These are phyloP conservation scores for Sandelia bainsii DNA, from an alignment of 2,797 vertebrate genomes.

Conservation along the genomic window DNA sequence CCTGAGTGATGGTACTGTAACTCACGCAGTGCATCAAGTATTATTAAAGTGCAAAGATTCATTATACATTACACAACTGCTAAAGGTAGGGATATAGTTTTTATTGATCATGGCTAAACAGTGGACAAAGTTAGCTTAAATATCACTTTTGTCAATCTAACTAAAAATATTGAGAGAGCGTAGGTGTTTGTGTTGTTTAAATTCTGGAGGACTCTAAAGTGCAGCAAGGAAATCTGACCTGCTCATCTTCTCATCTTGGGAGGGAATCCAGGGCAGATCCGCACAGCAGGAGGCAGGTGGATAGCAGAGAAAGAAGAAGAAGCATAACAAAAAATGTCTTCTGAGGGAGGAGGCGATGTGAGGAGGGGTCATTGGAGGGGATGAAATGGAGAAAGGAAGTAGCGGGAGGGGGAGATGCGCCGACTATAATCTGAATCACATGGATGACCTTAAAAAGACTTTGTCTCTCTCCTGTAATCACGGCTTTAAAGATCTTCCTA, in stretches of 20 bases:
- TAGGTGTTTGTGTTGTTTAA: constrained; percentile 58
- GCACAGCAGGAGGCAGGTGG: constrained; percentile 64
- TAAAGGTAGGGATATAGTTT: no score
- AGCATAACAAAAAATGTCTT: constrained; percentile 60
- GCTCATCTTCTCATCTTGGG: constrained; percentile 69
- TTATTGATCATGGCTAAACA: no score
- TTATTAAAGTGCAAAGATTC: no score
- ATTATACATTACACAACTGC: no score
- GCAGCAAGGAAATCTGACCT: constrained; percentile 68
- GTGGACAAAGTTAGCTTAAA: constrained; percentile 3
- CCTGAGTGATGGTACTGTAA: no score
- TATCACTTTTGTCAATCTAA: constrained; percentile 10
- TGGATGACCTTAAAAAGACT: constrained; percentile 73
- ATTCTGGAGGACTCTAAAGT: constrained; percentile 42
- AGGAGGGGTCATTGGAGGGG: constrained; percentile 58
- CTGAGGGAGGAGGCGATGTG: constrained; percentile 48
- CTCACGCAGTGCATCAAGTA: no score
- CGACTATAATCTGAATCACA: constrained; percentile 81
- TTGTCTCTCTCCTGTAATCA: constrained; percentile 65
- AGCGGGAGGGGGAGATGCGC: constrained; percentile 64
- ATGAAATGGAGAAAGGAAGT: constrained; percentile 62
- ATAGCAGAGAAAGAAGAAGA: constrained; percentile 45
- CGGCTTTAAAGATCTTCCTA: constrained; percentile 30
- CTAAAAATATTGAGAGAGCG: constrained; percentile 43
- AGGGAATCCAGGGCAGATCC: constrained; percentile 67